Conservation (phyloP, 2,797 vertebrate species). For the Fistularia commersonii region DNA sequence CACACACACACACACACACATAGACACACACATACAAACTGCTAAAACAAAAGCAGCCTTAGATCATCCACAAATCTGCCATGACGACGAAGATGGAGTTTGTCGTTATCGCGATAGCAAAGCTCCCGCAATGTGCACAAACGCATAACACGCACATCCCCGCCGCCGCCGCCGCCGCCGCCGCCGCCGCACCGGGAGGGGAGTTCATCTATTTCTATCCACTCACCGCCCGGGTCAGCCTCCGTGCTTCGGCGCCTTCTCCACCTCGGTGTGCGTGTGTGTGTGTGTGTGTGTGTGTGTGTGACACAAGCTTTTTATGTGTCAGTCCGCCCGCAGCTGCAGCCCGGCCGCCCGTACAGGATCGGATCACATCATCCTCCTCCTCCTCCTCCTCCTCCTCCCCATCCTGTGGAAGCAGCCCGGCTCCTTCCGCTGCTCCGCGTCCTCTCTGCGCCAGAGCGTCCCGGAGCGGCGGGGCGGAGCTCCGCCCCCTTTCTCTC, state of each 20-base stretch:
- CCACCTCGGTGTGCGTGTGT: too few relatives aligned
- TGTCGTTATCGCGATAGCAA: conserved; percentile 14
- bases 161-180: conserved; percentile 22
- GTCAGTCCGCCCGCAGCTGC: conserved; percentile 52
- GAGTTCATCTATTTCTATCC: conserved; percentile 61
- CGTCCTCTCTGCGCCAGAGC: conserved; percentile 66
- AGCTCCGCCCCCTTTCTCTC: conserved; percentile 15
- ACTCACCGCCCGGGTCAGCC: conserved; percentile 60
- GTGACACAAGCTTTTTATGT: conserved; percentile 59
- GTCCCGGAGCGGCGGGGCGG: conserved; percentile 55
- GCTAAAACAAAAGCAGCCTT: conserved; percentile 5
- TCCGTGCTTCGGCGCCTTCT: conserved; percentile 43
- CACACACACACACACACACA: not conserved
- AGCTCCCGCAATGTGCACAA: conserved; percentile 31
- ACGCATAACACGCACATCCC: conserved; percentile 32
- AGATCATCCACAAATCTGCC: conserved; percentile 15
- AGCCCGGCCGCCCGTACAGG: conserved; percentile 56
- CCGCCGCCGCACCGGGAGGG: conserved; percentile 60
- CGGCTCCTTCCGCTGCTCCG: conserved; percentile 41
- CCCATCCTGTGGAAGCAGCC: too few relatives aligned
- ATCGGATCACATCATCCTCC: conserved; percentile 61
- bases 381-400: too few relatives aligned
- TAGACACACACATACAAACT: conserved; percentile 26
- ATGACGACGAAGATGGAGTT: conserved; percentile 7
- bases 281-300: too few relatives aligned